These are phyloP conservation scores for Tamandua tetradactyla DNA, from an alignment of 2,797 vertebrate species.

Conservation along the genomic window DNA sequence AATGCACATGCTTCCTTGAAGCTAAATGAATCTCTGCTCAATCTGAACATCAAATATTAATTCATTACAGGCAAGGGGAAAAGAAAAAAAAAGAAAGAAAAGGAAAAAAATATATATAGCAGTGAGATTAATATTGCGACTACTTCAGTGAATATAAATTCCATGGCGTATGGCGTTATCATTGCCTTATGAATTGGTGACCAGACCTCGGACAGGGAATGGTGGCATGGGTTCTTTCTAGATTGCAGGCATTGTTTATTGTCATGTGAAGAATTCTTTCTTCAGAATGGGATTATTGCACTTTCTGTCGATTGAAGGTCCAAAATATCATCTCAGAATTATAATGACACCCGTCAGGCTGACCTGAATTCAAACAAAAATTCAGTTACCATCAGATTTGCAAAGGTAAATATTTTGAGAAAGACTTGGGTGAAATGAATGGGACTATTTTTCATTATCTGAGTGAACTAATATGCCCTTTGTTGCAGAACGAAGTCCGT, in stretches of 20 bases:
- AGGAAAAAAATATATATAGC: no score
- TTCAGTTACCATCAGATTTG: not conserved
- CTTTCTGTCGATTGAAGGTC: not conserved
- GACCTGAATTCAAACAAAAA: not conserved
- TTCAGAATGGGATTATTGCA: rapidly evolving
- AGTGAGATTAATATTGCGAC: not conserved
- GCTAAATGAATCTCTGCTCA: not conserved
- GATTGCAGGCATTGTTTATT: not conserved
- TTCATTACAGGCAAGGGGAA: not conserved
- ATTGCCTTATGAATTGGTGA: rapidly evolving
- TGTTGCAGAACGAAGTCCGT: not conserved
- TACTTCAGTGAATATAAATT: not conserved
- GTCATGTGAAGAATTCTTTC: not conserved
- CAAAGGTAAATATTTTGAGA: conserved; percentile 35
- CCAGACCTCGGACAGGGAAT: not conserved
- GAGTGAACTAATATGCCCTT: not conserved
- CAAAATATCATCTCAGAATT: not conserved
- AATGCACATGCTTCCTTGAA: not conserved
- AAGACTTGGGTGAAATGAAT: not conserved
- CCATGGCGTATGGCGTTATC: rapidly evolving
- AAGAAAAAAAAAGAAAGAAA: not conserved
- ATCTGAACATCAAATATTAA: not conserved
- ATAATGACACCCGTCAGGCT: not conserved
- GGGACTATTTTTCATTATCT: not conserved
- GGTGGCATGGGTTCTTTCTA: not conserved